These are phyloP conservation scores for Bombus fervidus DNA, from an alignment of 1,140 invertebrate genomes.

Conservation along the genomic window DNA sequence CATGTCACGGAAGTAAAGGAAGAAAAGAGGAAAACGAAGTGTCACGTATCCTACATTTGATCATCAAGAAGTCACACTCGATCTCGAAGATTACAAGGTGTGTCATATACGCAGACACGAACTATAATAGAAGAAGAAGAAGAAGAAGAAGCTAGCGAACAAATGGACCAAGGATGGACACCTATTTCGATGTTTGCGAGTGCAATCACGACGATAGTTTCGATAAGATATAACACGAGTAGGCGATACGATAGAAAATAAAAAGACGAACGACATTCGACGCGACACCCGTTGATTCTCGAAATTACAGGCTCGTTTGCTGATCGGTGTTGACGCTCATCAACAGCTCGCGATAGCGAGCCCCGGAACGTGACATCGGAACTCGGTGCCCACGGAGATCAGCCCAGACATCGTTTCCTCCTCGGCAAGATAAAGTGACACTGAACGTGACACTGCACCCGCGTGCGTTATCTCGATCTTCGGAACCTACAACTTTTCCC, in stretches of 20 bases:
- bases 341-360: background rate
- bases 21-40: background rate
- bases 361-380: background rate
- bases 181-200: background rate
- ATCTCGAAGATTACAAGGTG: constrained; percentile 16
- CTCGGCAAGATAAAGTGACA: constrained; percentile 10
- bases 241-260: background rate
- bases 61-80: background rate
- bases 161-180: background rate
- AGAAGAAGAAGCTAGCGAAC: background rate
- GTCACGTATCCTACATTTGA: background rate
- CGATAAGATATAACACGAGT: background rate
- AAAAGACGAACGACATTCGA: no score
- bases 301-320: constrained; percentile 21
- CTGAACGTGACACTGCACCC: constrained; percentile 15
- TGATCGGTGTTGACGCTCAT: constrained; percentile 11
- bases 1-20: background rate
- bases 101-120: background rate
- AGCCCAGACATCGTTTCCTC: background rate
- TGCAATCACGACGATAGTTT: constrained; percentile 19
- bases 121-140: background rate
- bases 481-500: background rate
- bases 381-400: background rate
- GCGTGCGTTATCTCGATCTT: constrained; percentile 4
- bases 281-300: background rate